These are phyloP conservation scores for Volucella inanis DNA, from an alignment of 2,888 invertebrate genomes.

Conservation along the genomic window DNA sequence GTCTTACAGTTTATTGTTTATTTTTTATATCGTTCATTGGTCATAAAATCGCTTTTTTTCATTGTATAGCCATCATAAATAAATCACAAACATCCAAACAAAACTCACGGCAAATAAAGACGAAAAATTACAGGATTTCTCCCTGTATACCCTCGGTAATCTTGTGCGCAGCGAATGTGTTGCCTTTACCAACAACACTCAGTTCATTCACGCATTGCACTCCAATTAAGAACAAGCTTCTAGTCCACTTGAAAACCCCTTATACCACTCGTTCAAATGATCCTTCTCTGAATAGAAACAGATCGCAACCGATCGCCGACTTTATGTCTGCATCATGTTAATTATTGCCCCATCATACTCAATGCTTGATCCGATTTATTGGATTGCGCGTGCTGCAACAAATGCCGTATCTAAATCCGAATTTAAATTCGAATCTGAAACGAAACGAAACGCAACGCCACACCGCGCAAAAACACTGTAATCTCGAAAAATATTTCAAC, in stretches of 20 bases:
- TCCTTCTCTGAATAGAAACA: slow-evolving; percentile 10
- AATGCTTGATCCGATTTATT: slow-evolving; percentile 36
- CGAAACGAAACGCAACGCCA: slow-evolving; percentile 44
- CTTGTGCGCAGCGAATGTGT: not conserved
- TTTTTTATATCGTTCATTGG: slow-evolving; percentile 11
- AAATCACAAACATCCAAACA: slow-evolving; percentile 41
- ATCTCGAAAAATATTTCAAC: slow-evolving; percentile 53
- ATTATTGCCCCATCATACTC: slow-evolving; percentile 62
- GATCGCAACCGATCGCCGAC: slow-evolving; percentile 42
- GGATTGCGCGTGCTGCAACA: not conserved
- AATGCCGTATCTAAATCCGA: too few relatives aligned
- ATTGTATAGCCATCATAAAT: slow-evolving; percentile 42
- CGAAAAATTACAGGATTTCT: slow-evolving; percentile 28
- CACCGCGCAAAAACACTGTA: slow-evolving; percentile 32
- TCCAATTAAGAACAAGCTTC: slow-evolving; percentile 48
- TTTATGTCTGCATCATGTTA: slow-evolving; percentile 67
- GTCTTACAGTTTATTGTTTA: slow-evolving; percentile 26
- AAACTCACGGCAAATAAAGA: slow-evolving; percentile 34
- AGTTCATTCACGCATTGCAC: slow-evolving; percentile 2
- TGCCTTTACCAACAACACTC: not conserved
- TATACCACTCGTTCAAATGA: slow-evolving; percentile 10
- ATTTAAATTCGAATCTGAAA: too few relatives aligned
- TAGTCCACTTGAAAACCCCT: slow-evolving; percentile 30
- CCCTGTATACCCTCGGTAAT: slow-evolving; percentile 10
- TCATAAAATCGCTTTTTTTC: slow-evolving; percentile 23